These are phyloP conservation scores for Megalonaias nervosa DNA, from an alignment of 1,140 invertebrate species.

Conservation along the genomic window DNA sequence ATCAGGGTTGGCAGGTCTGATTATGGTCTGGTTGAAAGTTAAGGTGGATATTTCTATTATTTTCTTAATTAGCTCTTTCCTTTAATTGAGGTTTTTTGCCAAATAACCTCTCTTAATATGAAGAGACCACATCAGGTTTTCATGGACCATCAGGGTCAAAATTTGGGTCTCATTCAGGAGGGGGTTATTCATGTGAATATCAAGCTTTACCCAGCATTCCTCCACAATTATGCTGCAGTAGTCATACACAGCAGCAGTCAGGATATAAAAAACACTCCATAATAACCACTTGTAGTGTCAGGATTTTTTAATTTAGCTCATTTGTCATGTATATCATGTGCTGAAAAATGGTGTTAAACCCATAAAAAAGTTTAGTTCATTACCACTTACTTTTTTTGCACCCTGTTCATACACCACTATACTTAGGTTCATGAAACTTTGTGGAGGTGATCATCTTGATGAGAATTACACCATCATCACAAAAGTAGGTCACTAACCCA, in stretches of 20 bases:
- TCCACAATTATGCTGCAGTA: conserved; percentile 41
- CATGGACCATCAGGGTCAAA: conserved; percentile 11
- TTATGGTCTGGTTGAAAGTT: too few species aligned
- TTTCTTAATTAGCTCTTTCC: conserved; percentile 43
- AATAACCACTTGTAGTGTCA: conserved; percentile 62
- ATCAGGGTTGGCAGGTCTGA: too few species aligned
- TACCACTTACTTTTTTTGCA: too few species aligned
- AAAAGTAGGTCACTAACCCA: too few species aligned
- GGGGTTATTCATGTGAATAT: conserved; percentile 39
- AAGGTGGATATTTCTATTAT: too few species aligned
- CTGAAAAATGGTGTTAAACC: too few species aligned
- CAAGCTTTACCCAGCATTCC: conserved; percentile 63
- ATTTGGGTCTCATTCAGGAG: conserved; percentile 1
- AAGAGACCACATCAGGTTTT: conserved; percentile 54
- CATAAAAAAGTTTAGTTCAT: too few species aligned
- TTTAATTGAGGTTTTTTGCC: conserved; percentile 63
- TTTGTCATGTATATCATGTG: conserved; percentile 36
- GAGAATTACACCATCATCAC: too few species aligned
- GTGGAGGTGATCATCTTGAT: too few species aligned
- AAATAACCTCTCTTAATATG: conserved; percentile 61
- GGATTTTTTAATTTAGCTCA: conserved; percentile 61
- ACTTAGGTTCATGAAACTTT: too few species aligned
- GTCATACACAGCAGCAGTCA: conserved; percentile 4
- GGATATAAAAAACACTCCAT: conserved; percentile 59
- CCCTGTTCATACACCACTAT: too few species aligned